Percentiles rank a stretch among this genome's conserved stretches.
Conservation (phyloP, 2,113 vertebrate species). For the Crocuta crocuta region DNA sequence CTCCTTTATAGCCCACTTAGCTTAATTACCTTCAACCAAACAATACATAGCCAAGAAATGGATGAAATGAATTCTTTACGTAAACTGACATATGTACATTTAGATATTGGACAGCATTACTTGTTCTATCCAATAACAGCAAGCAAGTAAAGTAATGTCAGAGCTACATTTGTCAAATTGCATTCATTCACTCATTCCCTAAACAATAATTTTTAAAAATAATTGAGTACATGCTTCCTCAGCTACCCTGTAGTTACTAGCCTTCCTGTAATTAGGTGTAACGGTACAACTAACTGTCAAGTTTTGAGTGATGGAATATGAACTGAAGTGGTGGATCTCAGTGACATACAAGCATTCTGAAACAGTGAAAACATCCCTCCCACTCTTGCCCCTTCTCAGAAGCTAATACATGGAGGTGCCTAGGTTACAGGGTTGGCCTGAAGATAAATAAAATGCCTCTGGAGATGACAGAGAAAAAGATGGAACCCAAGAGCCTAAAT, state of each 20-base stretch:
- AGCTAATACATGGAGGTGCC: neutral
- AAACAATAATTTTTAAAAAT: neutral
- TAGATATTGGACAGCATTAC: neutral
- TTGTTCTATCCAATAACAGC: neutral
- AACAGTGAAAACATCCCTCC: neutral
- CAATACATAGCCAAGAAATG: neutral
- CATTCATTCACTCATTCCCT: neutral
- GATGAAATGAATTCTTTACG: neutral
- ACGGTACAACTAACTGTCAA: neutral
- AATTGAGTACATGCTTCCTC: neutral
- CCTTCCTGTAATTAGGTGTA: neutral
- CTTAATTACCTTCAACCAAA: neutral
- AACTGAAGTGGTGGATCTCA: neutral
- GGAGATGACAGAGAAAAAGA: neutral
- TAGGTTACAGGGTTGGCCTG: neutral
- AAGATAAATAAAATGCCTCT: neutral
- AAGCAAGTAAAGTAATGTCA: neutral
- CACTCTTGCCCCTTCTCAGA: neutral
- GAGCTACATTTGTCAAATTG: neutral
- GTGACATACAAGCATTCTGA: neutral
- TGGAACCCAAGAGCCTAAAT: neutral
- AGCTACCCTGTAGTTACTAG: neutral
- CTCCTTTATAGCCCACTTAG: neutral
- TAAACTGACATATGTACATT: neutral
- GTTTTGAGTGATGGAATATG: neutral